phyloP scores from a whole-genome alignment of 2,888 invertebrate genomes.

The Cyrtodaria siliqua region DNA sequence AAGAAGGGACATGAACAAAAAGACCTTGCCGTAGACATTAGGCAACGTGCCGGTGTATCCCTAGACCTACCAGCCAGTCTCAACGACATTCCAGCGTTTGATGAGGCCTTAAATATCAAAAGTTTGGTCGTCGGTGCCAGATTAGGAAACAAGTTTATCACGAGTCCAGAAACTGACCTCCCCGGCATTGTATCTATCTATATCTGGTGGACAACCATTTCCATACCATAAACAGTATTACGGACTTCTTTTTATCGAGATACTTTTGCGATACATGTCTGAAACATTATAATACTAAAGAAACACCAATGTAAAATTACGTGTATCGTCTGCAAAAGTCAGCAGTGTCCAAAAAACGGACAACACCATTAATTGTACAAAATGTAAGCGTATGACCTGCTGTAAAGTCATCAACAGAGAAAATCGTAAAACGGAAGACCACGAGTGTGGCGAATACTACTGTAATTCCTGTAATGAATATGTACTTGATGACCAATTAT shows the following conservation, averaged over 20 bases:
- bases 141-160: slow-evolving; percentile 22
- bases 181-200: slow-evolving; percentile 21
- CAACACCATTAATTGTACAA: background rate
- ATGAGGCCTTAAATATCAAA: slow-evolving; percentile 8
- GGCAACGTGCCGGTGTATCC: slow-evolving; percentile 18
- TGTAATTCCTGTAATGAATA: slow-evolving; percentile 12
- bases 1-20: slow-evolving; percentile 9
- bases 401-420: slow-evolving; percentile 16
- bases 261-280: slow-evolving; percentile 24
- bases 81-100: slow-evolving; percentile 17
- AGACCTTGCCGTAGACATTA: background rate
- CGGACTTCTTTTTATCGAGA: slow-evolving; percentile 11
- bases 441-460: slow-evolving; percentile 29
- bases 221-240: slow-evolving; percentile 10
- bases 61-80: slow-evolving; percentile 18
- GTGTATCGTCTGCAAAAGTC: slow-evolving; percentile 35
- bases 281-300: slow-evolving; percentile 21
- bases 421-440: slow-evolving; percentile 15
- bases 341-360: slow-evolving; percentile 23
- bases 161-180: background rate
- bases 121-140: slow-evolving; percentile 28
- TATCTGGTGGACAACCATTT: slow-evolving; percentile 24
- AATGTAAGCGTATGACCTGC: slow-evolving; percentile 24
- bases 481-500: slow-evolving; percentile 17
- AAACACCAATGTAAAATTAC: slow-evolving; percentile 25